These are phyloP conservation scores for Abscondita cerata DNA, from an alignment of 2,888 invertebrate species.

Conservation along the genomic window DNA sequence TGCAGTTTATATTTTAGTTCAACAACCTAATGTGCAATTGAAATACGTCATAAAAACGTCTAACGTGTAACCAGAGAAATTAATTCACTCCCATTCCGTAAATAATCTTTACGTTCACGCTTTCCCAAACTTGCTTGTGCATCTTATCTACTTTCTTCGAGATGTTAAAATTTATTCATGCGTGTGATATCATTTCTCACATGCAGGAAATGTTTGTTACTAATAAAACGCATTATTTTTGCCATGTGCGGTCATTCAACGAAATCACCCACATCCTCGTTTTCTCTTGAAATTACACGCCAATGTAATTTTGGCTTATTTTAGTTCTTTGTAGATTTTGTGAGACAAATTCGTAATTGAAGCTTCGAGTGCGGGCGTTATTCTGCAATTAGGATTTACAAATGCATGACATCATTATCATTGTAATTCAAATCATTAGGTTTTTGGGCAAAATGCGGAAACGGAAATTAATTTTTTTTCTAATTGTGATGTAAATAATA, in stretches of 20 bases:
- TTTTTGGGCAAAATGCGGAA: conserved; percentile 6
- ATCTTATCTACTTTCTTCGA: conserved; percentile 7
- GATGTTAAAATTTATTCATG: neutral
- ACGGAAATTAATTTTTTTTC: conserved; percentile 7
- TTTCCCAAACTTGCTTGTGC: conserved; percentile 18
- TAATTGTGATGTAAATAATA: neutral
- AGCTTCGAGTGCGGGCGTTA: too few species aligned
- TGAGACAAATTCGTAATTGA: neutral
- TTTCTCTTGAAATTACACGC: conserved; percentile 8
- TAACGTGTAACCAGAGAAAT: conserved; percentile 19
- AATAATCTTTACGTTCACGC: conserved; percentile 12
- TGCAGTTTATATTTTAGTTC: conserved; percentile 4
- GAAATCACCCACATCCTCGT: conserved; percentile 16
- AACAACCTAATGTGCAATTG: conserved; percentile 16
- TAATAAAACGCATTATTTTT: conserved; percentile 7
- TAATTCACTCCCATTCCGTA: conserved; percentile 11
- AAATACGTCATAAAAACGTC: conserved; percentile 14
- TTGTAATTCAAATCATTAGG: neutral
- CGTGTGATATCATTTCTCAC: conserved; percentile 2
- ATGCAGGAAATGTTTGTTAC: conserved; percentile 1
- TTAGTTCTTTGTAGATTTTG: conserved; percentile 4
- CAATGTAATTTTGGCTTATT: neutral
- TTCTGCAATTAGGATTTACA: too few species aligned
- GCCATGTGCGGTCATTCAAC: conserved; percentile 12
- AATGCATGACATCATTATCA: neutral